These are phyloP conservation scores for Ommatoiulus sabulosus DNA, from an alignment of 2,888 invertebrate species.

Conservation along the genomic window DNA sequence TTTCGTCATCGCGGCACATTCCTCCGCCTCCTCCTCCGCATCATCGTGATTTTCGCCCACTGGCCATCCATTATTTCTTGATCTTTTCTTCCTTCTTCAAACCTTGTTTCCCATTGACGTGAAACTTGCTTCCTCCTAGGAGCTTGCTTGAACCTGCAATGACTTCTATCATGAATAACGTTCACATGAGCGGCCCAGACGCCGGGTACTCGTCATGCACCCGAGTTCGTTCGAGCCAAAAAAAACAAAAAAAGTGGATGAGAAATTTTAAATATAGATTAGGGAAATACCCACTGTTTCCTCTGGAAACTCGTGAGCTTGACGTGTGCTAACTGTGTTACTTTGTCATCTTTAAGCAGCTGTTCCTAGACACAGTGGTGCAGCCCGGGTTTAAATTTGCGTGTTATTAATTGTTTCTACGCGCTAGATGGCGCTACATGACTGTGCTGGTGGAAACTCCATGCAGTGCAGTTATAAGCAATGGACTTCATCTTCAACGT, in stretches of 20 bases:
- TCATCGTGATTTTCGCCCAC: neutral
- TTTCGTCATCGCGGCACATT: neutral
- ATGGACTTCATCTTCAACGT: too few species aligned
- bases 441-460: too few species aligned
- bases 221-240: too few species aligned
- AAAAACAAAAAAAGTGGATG: too few species aligned
- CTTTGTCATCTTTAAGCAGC: too few species aligned
- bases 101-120: neutral
- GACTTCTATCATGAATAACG: neutral
- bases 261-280: neutral
- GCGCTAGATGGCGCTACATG: too few species aligned
- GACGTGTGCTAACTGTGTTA: neutral
- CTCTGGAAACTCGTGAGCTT: neutral
- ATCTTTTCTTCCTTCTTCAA: neutral
- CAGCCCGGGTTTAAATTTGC: too few species aligned
- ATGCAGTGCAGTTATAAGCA: too few species aligned
- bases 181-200: neutral
- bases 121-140: neutral
- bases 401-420: too few species aligned
- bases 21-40: neutral
- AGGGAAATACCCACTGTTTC: neutral
- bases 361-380: too few species aligned
- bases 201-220: neutral
- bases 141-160: neutral
- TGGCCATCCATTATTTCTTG: slow-evolving; percentile 23